Conservation (phyloP, 2,797 vertebrate species). For the Pagetopsis macropterus region DNA sequence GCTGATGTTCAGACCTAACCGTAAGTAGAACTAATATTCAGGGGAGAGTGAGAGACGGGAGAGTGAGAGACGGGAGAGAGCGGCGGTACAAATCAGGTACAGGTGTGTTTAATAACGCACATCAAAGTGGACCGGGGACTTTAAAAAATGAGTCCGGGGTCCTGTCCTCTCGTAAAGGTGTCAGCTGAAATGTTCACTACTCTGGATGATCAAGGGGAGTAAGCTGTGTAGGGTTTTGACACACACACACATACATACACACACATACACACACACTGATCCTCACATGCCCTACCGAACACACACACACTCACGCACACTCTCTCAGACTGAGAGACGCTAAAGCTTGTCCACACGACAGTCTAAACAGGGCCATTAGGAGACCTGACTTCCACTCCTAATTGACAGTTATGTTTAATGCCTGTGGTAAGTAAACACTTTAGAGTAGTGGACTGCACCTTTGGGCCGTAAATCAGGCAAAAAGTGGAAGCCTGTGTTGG, state of each 20-base stretch:
- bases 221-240: constrained; percentile 52
- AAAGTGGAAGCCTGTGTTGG: constrained; percentile 32
- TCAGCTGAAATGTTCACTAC: constrained; percentile 82
- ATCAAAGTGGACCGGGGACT: constrained; percentile 84
- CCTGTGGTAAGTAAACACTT: constrained; percentile 75
- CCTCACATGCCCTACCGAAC: neutral
- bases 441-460: constrained; percentile 55
- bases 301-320: constrained; percentile 20
- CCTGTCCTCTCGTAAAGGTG: constrained; percentile 88
- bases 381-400: constrained; percentile 73
- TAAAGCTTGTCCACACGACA: constrained; percentile 69
- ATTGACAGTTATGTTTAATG: constrained; percentile 81
- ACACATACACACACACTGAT: constrained; percentile 27
- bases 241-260: constrained; percentile 31
- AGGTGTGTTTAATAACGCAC: constrained; percentile 88
- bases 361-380: constrained; percentile 77
- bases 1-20: constrained; percentile 63
- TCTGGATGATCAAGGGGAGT: constrained; percentile 85
- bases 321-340: constrained; percentile 70
- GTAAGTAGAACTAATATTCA: constrained; percentile 56
- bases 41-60: constrained; percentile 62
- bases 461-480: constrained; percentile 62
- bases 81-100: constrained; percentile 83
- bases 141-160: constrained; percentile 76
- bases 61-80: constrained; percentile 72